Evolutionary conservation across 2,888 invertebrate genomes (phyloP), one percentile per base, ranked within the genome.

Genomic region (Brachynemurus nebulosus): DNA sequence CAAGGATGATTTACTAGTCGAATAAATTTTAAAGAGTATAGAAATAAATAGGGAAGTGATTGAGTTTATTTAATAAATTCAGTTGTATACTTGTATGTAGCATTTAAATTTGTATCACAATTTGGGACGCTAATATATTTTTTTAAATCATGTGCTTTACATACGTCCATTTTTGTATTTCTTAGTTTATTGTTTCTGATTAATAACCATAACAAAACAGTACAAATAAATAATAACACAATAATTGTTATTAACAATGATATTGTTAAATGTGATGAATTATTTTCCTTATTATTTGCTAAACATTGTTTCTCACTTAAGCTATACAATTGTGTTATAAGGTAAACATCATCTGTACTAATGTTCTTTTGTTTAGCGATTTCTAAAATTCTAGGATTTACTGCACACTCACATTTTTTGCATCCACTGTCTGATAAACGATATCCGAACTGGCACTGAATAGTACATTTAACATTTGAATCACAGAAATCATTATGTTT

Each of bases 51-150:
- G 33, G 33, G 16, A 33, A 33, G 9, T 6, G 4, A n/a, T n/a
- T n/a, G n/a, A n/a, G 4, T 37, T 37, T 18, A 37, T 16, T 37
- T 37, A n/a, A 37, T 18, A 8, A n/a, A 17, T 37, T 37, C 37
- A 37, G 16, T 37, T 16, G 16, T 16, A 18, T 37, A 37, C 19
- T 37, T 37, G 37, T 37, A 37, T 7, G 37, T 37, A 2, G 37
- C 37, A n/a, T n/a, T n/a, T n/a, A n/a, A n/a, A 18, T 18, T 37
- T 18, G 37, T n/a, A 18, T 37, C 37, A 19, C 19, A 37, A 18
- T 37, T 37, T 3, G 37, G 17, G 3, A 37, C 37, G 18, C 19
- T 14, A n/a, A 17, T 18, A 19, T 37, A 37, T 18, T 17, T 17
- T n/a, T 37, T 11, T 2, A 37, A 37, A 16, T 37, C 37, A 2